Evolutionary conservation across 2,113 vertebrate genomes (phyloP), one percentile per base, ranked within the genome.

Genomic region (Tapirus terrestris): DNA sequence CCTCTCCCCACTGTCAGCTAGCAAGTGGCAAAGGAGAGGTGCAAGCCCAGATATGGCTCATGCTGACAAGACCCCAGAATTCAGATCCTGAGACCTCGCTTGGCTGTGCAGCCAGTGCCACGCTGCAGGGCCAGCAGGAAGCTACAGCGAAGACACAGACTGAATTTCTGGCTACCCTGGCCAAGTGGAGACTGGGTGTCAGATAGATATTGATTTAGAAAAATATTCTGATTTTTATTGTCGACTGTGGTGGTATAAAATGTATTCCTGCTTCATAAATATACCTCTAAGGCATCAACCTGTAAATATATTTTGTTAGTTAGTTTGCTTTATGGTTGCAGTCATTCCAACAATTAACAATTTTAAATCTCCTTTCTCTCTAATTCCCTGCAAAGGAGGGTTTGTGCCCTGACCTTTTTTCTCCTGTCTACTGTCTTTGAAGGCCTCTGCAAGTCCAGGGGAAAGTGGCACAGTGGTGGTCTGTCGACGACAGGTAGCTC

Each of bases 401-500:
- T 23, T 63, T 11, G 36, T 12, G 9, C 8, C 43, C 18, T 23
- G 33, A 33, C 14, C 33, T 45, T n/a, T 39, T 36, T 53, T 23
- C 48, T 68, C 9, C 39, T 23, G 0, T 43, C 53, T 60, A 2
- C 9, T 8, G 2, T 83, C n/a, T 43, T 23, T 36, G 14, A 13
- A 10, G 63, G 18, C 18, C 25, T 63, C 31, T 58, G 58, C 25
- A 51, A 29, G 6, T 53, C n/a, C 39, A 13, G 11, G 13, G 6
- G 23, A 6, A 14, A 43, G 29, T 53, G 45, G 2, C 5, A 10
- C 31, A 18, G n/a, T 8, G 25, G 7, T 1, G 16, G 2, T 80
- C 39, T 51, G 4, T 45, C 0, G 6, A 10, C 0, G 0, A 36
- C 2, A 39, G 23, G 1, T 89, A 6, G 29, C 36, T n/a, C 3